Evolutionary conservation across 2,113 vertebrate genomes (phyloP), one percentile per base, ranked within the genome.

Genomic region (Scytalopus superciliaris): DNA sequence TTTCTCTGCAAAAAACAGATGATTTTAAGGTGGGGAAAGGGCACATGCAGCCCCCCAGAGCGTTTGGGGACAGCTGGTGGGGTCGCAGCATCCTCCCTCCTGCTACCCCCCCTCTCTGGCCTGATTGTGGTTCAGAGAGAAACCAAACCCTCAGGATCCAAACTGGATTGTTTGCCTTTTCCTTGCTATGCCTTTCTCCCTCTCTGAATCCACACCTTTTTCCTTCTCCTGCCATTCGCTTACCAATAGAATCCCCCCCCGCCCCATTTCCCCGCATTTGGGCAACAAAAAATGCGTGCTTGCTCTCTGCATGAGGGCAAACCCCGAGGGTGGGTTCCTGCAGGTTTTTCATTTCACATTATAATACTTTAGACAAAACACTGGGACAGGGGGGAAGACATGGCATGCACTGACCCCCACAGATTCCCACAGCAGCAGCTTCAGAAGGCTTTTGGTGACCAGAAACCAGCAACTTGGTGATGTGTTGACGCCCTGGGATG

Each of bases 391-490:
- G 18, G 18, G 18, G 47, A 45, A 19, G 18, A 9, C 8, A 18
- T 1, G 7, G 18, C 3, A 1, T 3, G 19, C 9, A 4, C 28
- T 0, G 0, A 47, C 33, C 25, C n/a, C 19, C 3, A 0, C 3
- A 0, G 6, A 12, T 79, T 16, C 14, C 55, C 55, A 2, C 3
- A 2, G 35, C n/a, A 57, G 37, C 18, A 16, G 17, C 28, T 73
- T 30, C 53, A 1, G 4, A 52, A 64, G 13, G 39, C 18, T 74
- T 77, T 69, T 1, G 14, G 52, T 3, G 75, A 90, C 52, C 69
- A n/a, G 87, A 18, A 19, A 7, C 8, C 16, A 3, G 4, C 5
- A 6, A 11, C 9, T 39, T 2, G 28, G 30, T 28, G 59, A 24
- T 5, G 1, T 21, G 8, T 16, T 1, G 0, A 12, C 15, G 30